phyloP scores from a whole-genome alignment of 92 coral and sea anemone genomes.

The Epizoanthus illoricatus region DNA sequence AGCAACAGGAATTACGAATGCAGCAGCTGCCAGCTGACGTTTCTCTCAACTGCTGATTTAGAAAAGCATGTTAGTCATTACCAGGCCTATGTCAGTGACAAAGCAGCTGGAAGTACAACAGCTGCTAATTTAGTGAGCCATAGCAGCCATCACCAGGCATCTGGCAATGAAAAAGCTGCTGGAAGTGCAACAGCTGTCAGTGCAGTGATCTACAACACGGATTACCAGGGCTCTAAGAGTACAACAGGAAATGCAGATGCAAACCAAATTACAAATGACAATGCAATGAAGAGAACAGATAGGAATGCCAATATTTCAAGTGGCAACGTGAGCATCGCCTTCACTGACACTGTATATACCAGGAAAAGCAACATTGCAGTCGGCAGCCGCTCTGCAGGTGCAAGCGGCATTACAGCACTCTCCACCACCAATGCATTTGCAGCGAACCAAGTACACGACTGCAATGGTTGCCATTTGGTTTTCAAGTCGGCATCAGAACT shows the following conservation, averaged over 20 bases:
- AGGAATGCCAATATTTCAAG: too few species aligned
- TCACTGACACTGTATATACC: not conserved
- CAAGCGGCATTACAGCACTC: not conserved
- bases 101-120: not conserved
- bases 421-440: not conserved
- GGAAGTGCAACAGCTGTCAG: not conserved
- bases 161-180: not conserved
- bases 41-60: slow-evolving; percentile 14
- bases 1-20: slow-evolving; percentile 13
- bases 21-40: slow-evolving; percentile 19
- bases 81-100: not conserved
- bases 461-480: slow-evolving; percentile 15
- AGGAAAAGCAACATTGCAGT: not conserved
- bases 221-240: not conserved
- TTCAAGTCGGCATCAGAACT: not conserved
- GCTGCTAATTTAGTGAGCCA: not conserved
- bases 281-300: too few species aligned
- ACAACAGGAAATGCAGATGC: not conserved
- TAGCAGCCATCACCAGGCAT: not conserved
- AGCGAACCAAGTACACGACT: not conserved
- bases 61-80: slow-evolving; percentile 25
- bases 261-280: too few species aligned
- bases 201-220: not conserved
- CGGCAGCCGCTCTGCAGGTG: not conserved
- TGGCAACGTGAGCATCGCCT: too few species aligned